A percentile compares a stretch with the other conserved stretches of the same genome.
Evolutionary conservation across 2,113 vertebrate species (phyloP).

Genomic region (Gasterosteus aculeatus): DNA sequence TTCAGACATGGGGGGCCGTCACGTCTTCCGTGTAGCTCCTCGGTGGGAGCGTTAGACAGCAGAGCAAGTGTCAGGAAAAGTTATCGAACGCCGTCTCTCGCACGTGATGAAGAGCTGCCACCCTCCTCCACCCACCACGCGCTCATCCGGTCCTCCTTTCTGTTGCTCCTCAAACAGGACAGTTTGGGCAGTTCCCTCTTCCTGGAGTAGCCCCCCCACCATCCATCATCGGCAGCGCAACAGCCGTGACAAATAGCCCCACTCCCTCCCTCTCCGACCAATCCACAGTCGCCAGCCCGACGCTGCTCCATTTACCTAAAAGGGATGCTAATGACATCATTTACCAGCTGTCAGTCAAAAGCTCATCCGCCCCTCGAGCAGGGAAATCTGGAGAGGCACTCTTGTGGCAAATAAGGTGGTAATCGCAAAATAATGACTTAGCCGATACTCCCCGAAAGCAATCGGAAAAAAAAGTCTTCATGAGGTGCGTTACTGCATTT

Average conservation of each 20-base stretch:
- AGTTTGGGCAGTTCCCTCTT: slow-evolving; percentile 18
- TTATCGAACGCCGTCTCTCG: slow-evolving; percentile 50
- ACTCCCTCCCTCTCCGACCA: slow-evolving; percentile 29
- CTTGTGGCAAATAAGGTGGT: slow-evolving; percentile 45
- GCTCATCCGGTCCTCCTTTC: slow-evolving; percentile 5
- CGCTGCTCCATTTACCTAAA: slow-evolving; percentile 56
- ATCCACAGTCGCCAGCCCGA: slow-evolving; percentile 30
- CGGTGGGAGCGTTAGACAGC: slow-evolving; percentile 19
- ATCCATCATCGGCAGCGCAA: slow-evolving; percentile 46
- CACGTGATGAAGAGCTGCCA: slow-evolving; percentile 35
- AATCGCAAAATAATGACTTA: slow-evolving; percentile 67
- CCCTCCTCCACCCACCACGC: not conserved
- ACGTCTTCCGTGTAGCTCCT: slow-evolving; percentile 35
- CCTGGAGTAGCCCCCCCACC: slow-evolving; percentile 4
- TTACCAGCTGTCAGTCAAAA: slow-evolving; percentile 67
- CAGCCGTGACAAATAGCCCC: slow-evolving; percentile 47
- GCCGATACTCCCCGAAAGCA: slow-evolving; percentile 54
- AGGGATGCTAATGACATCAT: slow-evolving; percentile 62
- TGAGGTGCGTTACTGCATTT: slow-evolving; percentile 2
- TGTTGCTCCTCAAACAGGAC: slow-evolving; percentile 35
- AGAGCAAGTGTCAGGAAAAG: slow-evolving; percentile 41
- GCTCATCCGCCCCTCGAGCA: slow-evolving; percentile 32
- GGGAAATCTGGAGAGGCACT: slow-evolving; percentile 40
- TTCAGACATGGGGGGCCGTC: slow-evolving; percentile 34
- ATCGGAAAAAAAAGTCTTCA: slow-evolving; percentile 60